A percentile compares a stretch with the other conserved stretches of the same genome.
phyloP scores from a whole-genome alignment of 2,797 vertebrate species.

The Trachurus trachurus region DNA sequence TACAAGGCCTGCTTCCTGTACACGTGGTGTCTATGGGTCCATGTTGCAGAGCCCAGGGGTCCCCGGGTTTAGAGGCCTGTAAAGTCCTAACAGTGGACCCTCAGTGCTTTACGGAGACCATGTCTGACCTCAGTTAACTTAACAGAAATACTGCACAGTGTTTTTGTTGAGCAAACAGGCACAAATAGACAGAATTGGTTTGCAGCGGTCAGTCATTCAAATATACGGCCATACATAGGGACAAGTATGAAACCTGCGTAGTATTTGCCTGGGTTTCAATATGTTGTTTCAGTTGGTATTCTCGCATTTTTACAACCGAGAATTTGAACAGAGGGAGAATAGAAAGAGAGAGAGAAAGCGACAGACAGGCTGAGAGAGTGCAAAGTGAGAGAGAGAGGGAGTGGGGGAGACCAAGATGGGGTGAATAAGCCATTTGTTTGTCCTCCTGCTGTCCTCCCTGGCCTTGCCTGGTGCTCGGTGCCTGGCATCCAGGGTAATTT shows the following conservation, averaged over 20 bases:
- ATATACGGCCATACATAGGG: not conserved
- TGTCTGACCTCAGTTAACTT: slow-evolving; percentile 62
- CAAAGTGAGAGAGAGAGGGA: slow-evolving; percentile 37
- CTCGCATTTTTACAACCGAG: not conserved
- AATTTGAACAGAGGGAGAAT: slow-evolving; percentile 19
- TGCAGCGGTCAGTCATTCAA: slow-evolving; percentile 1
- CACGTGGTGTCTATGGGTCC: not conserved
- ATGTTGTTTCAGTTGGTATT: slow-evolving; percentile 11
- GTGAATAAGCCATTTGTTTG: slow-evolving; percentile 84
- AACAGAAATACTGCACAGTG: slow-evolving; percentile 59
- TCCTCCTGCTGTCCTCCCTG: slow-evolving; percentile 66
- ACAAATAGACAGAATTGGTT: slow-evolving; percentile 53
- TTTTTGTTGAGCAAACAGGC: slow-evolving; percentile 70
- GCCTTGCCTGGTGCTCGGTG: slow-evolving; percentile 69
- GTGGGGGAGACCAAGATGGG: slow-evolving; percentile 41
- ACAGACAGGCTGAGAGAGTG: slow-evolving; percentile 32
- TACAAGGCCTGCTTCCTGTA: not conserved
- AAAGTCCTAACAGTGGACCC: slow-evolving; percentile 58
- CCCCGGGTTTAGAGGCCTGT: slow-evolving; percentile 34
- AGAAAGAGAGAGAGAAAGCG: slow-evolving; percentile 14
- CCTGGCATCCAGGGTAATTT: slow-evolving; percentile 71
- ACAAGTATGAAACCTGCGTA: not conserved
- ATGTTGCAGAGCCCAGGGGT: slow-evolving; percentile 13
- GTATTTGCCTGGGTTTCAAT: slow-evolving; percentile 50
- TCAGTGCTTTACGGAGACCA: slow-evolving; percentile 62